Conservation (phyloP, 2,113 vertebrate genomes). For the Poecilia latipinna region DNA sequence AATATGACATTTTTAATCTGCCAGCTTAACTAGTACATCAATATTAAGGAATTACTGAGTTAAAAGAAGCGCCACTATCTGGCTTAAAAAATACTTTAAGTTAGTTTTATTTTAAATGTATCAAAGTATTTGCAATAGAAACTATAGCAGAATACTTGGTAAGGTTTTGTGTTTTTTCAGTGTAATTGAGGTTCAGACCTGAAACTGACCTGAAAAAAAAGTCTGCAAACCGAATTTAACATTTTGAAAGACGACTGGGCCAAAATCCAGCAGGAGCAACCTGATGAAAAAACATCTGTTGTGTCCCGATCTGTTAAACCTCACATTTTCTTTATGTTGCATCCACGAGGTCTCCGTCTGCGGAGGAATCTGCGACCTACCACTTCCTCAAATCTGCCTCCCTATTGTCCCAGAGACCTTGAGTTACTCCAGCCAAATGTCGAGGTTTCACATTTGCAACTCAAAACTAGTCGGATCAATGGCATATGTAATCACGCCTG, state of each 20-base stretch:
- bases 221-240: neutral
- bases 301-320: neutral
- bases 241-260: neutral
- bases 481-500: constrained; percentile 75
- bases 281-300: neutral
- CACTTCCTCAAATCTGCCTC: constrained; percentile 66
- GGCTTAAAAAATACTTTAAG: no score
- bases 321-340: neutral
- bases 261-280: neutral
- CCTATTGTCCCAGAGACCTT: constrained; percentile 65
- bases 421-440: constrained; percentile 73
- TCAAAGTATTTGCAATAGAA: no score
- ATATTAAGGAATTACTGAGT: no score
- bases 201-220: neutral
- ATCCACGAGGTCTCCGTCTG: neutral
- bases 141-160: no score
- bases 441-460: constrained; percentile 78
- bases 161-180: no score
- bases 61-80: no score
- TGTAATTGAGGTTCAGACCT: neutral
- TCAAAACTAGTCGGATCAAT: constrained; percentile 79
- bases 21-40: no score
- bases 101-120: no score
- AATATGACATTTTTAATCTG: no score
- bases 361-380: constrained; percentile 24